Evolutionary conservation across 2,797 vertebrate species (phyloP), one percentile per base, ranked within the genome.

Genomic region (Sebastes umbrosus): DNA sequence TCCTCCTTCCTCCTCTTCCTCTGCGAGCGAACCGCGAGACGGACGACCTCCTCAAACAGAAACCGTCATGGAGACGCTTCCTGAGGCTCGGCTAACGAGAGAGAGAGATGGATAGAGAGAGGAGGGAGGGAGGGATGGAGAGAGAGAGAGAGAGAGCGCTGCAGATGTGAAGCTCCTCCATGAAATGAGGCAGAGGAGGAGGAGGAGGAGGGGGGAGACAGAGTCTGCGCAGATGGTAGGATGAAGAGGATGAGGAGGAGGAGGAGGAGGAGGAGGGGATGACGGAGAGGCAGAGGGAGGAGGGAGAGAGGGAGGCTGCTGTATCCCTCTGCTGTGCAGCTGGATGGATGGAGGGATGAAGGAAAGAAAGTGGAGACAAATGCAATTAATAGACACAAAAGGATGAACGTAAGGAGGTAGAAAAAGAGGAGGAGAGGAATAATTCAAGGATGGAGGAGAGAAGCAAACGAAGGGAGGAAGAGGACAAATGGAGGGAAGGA

Each of bases 91-190:
- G 43, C 57, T 11, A 36, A 36, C 11, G 69, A 27, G 76, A 57
- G 72, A 25, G 25, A 76, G 75, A 57, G 77, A 68, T 82, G 69
- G 81, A 16, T 25, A 76, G 76, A 70, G 77, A 6, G 20, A 59
- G 72, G 7, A 62, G 32, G 58, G 34, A 36, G 14, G 62, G 75
- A 14, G 8, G 73, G 72, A 18, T 52, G 11, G 50, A 20, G 59
- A 72, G 39, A 8, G n/a, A 27, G 60, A 27, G 63, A 60, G 71
- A 36, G 72, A 25, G 3, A 25, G 78, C 7, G 83, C 87, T 90
- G 87, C 89, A 91, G 91, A 92, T 92, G 91, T 92, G 91, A 82
- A 87, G 85, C 78, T 85, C 78, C 78, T 85, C 88, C 89, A 92
- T 84, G 16, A 89, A 90, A 88, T 72, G 82, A 80, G 73, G 73